A percentile compares a stretch with the other conserved stretches of the same genome.
phyloP scores from a whole-genome alignment of 2,888 invertebrate genomes.

The Deilephila porcellus region DNA sequence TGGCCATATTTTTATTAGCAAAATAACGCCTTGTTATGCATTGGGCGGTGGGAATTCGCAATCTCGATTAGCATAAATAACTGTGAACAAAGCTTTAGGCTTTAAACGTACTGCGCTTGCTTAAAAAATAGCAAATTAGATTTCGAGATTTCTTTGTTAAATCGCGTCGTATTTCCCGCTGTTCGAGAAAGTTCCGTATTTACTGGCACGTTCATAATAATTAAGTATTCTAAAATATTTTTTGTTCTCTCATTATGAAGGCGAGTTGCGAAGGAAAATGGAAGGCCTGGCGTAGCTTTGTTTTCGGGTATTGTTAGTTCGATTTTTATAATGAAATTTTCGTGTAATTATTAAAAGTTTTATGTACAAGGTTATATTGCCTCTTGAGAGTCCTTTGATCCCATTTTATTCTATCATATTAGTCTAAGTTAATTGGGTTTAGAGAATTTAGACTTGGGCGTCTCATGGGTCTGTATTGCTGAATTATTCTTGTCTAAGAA shows the following conservation, averaged over 20 bases:
- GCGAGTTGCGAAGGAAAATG: constrained; percentile 17
- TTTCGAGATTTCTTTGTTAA: constrained; percentile 32
- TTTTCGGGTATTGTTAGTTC: constrained; percentile 9
- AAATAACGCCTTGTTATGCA: constrained; percentile 32
- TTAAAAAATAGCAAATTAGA: constrained; percentile 33
- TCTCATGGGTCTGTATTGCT: no score
- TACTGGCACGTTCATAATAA: constrained; percentile 22
- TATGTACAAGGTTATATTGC: not conserved
- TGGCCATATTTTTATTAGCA: constrained; percentile 31
- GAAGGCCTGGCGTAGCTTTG: constrained; percentile 15
- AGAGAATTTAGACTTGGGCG: no score
- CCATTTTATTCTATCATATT: no score
- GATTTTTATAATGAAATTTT: constrained; percentile 10
- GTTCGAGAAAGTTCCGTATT: constrained; percentile 15
- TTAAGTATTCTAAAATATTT: constrained; percentile 26
- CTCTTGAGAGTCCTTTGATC: not conserved
- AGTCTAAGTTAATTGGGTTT: no score
- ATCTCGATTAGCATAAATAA: constrained; percentile 35
- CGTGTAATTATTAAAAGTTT: constrained; percentile 14
- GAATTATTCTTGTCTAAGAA: no score
- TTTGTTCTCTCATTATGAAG: constrained; percentile 25
- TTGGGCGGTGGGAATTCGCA: constrained; percentile 30
- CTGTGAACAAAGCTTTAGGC: constrained; percentile 31
- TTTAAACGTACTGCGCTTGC: constrained; percentile 26
- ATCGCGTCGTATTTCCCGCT: constrained; percentile 26